Base-by-base conservation (phyloP, 2,113 vertebrate species). In the Ptyas mucosa region DNA sequence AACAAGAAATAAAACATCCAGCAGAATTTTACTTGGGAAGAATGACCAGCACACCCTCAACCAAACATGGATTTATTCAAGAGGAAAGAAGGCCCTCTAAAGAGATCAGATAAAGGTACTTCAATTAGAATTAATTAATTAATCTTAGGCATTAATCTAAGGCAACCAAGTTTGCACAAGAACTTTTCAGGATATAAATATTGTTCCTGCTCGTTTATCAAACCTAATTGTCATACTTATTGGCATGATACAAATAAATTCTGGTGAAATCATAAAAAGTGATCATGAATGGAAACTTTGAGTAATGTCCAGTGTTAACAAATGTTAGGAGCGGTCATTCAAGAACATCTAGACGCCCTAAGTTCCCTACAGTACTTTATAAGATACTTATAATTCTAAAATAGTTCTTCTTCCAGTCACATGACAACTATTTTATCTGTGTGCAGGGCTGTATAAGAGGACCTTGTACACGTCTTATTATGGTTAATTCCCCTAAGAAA, bases 31-130 rank as follows among this genome's bases (percentile, higher is more conserved):
- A 52, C 51, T 11, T 64, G 43, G 26, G 52, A 89, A 92, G 52
- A 85, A 85, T 58, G 43, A 58, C 88, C 69, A 89, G 26, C 46
- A 89, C 43, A 43, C 69, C 53, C n/a, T 54, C 92, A 90, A 85
- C 43, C 85, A 58, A 93, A 61, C 69, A 90, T 46, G 49, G 43
- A 15, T 86, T 90, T 93, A 93, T 93, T 93, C 43, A 85, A 51
- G 29, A 92, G 75, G 43, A 89, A 85, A 85, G 55, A 43, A 85
- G 34, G 21, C 34, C 88, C 8, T 85, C 20, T 55, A 92, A 58
- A 58, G 26, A 52, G 46, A 26, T 81, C 7, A 89, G 18, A 57
- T 89, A 58, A 89, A 55, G 18, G 39, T 55, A 24, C 49, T 29
- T 89, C 7, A 49, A 49, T 49, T 49, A 49, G 46, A 49, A 49